Evolutionary conservation across 1,140 invertebrate species (phyloP).

Genomic region (Zophobas atratus): DNA sequence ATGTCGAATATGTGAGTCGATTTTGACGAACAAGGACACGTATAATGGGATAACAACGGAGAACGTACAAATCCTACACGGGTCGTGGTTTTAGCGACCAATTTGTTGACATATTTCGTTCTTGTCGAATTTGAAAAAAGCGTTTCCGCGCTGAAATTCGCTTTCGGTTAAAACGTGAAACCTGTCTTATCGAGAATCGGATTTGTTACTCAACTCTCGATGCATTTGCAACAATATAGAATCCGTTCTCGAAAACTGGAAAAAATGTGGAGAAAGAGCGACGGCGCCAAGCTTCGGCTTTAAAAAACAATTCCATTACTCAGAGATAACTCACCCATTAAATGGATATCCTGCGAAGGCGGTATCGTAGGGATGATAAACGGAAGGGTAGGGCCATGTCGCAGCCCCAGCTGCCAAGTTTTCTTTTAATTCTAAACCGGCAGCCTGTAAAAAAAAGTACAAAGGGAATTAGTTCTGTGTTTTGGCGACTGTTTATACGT

Average conservation of each 20-base stretch:
- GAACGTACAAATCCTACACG: too few relatives aligned
- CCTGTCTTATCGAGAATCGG: too few relatives aligned
- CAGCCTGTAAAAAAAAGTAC: conserved; percentile 65
- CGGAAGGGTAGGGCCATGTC: conserved; percentile 88
- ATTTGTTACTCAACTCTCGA: too few relatives aligned
- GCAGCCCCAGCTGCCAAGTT: conserved; percentile 86
- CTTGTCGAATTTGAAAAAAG: too few relatives aligned
- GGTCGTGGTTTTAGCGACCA: too few relatives aligned
- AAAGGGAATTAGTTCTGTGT: conserved; percentile 25
- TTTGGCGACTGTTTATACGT: conserved; percentile 20
- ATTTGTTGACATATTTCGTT: too few relatives aligned
- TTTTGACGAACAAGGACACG: background rate
- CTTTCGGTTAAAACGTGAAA: too few relatives aligned
- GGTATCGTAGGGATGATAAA: conserved; percentile 92
- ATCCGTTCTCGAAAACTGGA: background rate
- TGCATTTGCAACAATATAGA: background rate
- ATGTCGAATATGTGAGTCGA: background rate
- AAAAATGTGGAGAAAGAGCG: background rate
- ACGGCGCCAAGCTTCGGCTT: background rate
- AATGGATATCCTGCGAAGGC: conserved; percentile 92
- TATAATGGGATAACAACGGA: background rate
- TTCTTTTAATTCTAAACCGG: conserved; percentile 89
- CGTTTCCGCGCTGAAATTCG: too few relatives aligned
- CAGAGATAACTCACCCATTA: conserved; percentile 83
- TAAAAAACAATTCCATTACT: conserved; percentile 31